Percentiles rank a stretch among this genome's conserved stretches.
phyloP scores from a whole-genome alignment of 2,113 vertebrate species.

The Osmerus eperlanus region DNA sequence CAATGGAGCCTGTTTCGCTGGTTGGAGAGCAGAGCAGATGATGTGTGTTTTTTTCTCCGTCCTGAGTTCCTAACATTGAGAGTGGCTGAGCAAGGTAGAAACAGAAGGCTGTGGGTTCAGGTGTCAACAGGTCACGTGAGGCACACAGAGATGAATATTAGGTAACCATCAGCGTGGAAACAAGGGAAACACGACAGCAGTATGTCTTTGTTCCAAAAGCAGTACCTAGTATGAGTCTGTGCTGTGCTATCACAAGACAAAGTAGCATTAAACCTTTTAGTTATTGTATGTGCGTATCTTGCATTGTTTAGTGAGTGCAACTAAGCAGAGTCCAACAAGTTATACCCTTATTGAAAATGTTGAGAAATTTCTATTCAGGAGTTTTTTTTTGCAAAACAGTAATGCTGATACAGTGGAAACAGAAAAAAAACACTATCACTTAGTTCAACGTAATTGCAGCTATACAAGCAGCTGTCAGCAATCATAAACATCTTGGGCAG shows the following conservation, averaged over 20 bases:
- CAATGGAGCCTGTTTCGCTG: background rate
- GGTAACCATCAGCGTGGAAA: too few species aligned
- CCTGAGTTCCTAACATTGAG: background rate
- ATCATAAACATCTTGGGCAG: constrained; percentile 53
- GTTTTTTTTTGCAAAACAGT: constrained; percentile 41
- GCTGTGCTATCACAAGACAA: constrained; percentile 31
- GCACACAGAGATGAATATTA: background rate
- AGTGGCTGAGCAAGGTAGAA: background rate
- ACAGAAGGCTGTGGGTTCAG: background rate
- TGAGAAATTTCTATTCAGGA: constrained; percentile 41
- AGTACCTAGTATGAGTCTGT: background rate
- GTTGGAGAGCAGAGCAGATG: background rate
- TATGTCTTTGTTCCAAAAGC: too few species aligned
- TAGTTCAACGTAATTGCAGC: constrained; percentile 39
- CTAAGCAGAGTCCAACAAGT: constrained; percentile 40
- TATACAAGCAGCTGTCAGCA: constrained; percentile 11
- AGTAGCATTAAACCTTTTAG: constrained; percentile 1
- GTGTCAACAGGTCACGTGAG: background rate
- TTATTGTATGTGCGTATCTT: background rate
- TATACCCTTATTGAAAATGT: constrained; percentile 36
- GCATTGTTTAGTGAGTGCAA: background rate
- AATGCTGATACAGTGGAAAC: constrained; percentile 31
- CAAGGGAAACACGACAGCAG: too few species aligned
- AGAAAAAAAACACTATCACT: constrained; percentile 40
- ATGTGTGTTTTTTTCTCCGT: background rate